These are phyloP conservation scores for Coranthus polyacanthus DNA, from an alignment of 2,797 vertebrate genomes.

Conservation along the genomic window DNA sequence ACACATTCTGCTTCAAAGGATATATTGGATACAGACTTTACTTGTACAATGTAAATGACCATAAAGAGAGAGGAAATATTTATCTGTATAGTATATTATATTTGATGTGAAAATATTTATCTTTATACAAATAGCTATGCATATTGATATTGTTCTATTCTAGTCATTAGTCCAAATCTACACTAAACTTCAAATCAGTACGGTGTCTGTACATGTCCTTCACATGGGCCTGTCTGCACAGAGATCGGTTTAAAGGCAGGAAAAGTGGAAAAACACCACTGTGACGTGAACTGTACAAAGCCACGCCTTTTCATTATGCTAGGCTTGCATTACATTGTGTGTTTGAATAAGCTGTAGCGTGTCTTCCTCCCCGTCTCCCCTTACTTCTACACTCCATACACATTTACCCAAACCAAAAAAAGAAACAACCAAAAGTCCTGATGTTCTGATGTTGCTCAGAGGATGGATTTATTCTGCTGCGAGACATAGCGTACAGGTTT, in stretches of 20 bases:
- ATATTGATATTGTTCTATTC: slow-evolving; percentile 18
- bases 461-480: slow-evolving; percentile 20
- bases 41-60: slow-evolving; percentile 15
- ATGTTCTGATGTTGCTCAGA: slow-evolving; percentile 57
- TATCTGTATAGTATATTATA: slow-evolving; percentile 53
- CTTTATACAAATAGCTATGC: slow-evolving; percentile 41
- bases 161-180: slow-evolving; percentile 14
- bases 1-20: slow-evolving; percentile 32
- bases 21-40: neutral
- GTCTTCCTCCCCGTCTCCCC: slow-evolving; percentile 37
- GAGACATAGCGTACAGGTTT: slow-evolving; percentile 5
- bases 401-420: slow-evolving; percentile 68
- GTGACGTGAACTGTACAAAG: slow-evolving; percentile 13
- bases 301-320: slow-evolving; percentile 14
- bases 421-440: slow-evolving; percentile 82
- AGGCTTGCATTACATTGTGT: slow-evolving; percentile 37
- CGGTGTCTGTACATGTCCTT: neutral
- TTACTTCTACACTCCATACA: slow-evolving; percentile 29
- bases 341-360: slow-evolving; percentile 29
- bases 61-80: slow-evolving; percentile 39
- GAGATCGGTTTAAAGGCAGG: slow-evolving; percentile 6
- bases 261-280: slow-evolving; percentile 12
- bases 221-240: too few relatives aligned
- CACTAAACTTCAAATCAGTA: slow-evolving; percentile 20
- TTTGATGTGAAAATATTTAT: slow-evolving; percentile 52